These are phyloP conservation scores for Aphelenchoides fujianensis DNA, from an alignment of 1,140 invertebrate genomes.

Conservation along the genomic window DNA sequence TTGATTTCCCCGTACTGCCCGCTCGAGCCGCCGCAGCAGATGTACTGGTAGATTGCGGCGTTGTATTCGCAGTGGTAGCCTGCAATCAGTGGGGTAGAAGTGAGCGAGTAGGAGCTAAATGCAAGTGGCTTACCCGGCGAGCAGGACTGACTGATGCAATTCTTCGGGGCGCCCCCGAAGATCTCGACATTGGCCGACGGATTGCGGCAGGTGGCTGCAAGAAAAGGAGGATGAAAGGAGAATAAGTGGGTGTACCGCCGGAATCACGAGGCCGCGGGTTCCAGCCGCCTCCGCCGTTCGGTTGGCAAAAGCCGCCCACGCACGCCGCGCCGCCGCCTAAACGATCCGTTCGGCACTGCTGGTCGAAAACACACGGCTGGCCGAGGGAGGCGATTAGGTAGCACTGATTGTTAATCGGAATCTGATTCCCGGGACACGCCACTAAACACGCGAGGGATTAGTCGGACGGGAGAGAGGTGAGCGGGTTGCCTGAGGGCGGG, in stretches of 20 bases:
- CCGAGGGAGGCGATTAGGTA: constrained; percentile 33
- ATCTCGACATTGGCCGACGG: constrained; percentile 39
- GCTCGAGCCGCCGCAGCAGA: constrained; percentile 38
- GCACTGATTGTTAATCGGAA: constrained; percentile 42
- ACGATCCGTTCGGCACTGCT: constrained; percentile 34
- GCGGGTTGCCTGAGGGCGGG: constrained; percentile 29
- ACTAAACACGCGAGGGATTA: constrained; percentile 18
- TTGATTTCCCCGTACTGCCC: constrained; percentile 31
- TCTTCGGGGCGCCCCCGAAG: constrained; percentile 34
- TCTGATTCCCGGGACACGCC: constrained; percentile 29
- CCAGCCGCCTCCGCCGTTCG: constrained; percentile 12
- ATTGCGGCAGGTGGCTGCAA: constrained; percentile 41
- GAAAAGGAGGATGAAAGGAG: background rate
- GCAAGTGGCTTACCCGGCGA: too few relatives aligned
- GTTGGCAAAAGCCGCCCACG: constrained; percentile 32
- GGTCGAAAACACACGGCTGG: constrained; percentile 35
- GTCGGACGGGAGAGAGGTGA: background rate
- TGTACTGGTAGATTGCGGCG: constrained; percentile 41
- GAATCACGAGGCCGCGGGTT: background rate
- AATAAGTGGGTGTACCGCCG: background rate
- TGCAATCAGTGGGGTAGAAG: background rate
- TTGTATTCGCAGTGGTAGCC: constrained; percentile 50
- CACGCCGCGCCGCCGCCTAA: constrained; percentile 30
- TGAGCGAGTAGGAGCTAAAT: too few relatives aligned
- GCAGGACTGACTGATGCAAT: constrained; percentile 45